phyloP scores from a whole-genome alignment of 2,113 vertebrate genomes.

The Sialia sialis region DNA sequence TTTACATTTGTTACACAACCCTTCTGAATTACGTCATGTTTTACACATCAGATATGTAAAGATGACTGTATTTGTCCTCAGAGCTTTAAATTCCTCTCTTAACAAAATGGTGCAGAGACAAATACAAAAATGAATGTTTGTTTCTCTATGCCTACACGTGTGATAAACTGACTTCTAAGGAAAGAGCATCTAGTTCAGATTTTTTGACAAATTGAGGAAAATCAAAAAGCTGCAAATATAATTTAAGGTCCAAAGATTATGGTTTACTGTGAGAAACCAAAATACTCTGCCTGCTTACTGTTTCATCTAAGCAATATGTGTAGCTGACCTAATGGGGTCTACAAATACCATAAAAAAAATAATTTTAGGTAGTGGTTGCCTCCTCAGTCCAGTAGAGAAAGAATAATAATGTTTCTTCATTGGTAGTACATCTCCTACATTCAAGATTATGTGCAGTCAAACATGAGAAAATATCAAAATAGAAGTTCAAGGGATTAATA shows the following conservation, averaged over 20 bases:
- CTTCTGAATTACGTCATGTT: not conserved
- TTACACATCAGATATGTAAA: not conserved
- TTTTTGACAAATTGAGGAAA: not conserved
- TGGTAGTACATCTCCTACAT: not conserved
- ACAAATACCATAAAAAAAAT: not conserved
- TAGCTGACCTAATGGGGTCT: not conserved
- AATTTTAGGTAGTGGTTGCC: not conserved
- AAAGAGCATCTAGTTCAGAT: not conserved
- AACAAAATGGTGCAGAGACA: not conserved
- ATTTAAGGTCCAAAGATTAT: not conserved
- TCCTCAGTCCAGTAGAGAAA: not conserved
- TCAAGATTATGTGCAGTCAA: not conserved
- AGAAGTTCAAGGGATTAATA: not conserved
- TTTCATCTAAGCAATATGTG: not conserved
- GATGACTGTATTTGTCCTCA: not conserved
- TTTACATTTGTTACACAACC: not conserved
- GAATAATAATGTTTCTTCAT: not conserved
- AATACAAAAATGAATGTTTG: not conserved
- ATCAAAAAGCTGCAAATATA: not conserved
- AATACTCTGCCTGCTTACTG: not conserved
- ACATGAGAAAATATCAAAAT: not conserved
- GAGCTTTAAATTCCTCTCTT: not conserved
- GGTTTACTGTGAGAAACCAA: not conserved
- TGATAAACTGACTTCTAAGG: not conserved
- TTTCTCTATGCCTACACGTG: not conserved